Evolutionary conservation across 2,797 vertebrate genomes (phyloP), one percentile per base, ranked within the genome.

Genomic region (Varecia variegata): DNA sequence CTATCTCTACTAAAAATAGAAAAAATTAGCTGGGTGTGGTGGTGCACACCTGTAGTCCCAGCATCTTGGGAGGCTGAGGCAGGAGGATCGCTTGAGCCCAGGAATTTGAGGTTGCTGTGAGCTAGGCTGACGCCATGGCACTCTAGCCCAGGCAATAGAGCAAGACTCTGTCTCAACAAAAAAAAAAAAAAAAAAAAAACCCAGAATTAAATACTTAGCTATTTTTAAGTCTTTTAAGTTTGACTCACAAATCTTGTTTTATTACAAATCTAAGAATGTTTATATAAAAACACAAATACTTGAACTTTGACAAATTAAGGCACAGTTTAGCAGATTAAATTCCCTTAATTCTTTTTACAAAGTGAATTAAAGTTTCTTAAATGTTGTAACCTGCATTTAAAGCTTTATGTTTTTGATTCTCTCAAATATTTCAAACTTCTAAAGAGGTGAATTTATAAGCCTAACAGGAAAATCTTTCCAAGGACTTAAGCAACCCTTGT

Each of bases 191-290:
- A 5, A 3, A 21, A 23, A 56, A 9, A 7, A 21, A 56, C 54
- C 8, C 3, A 23, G 54, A 56, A 56, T 86, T 92, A 89, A 93
- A 91, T 84, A 50, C 21, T 68, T 52, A 56, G 35, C 15, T 89
- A 80, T 95, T 96, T 58, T 74, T 71, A 97, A 85, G 25, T 47
- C 58, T 91, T 65, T 14, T 93, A 88, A 71, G 12, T 45, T 95
- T 86, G 88, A 20, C 60, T 68, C 23, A 79, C 25, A 79, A 12
- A 27, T 70, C 15, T 89, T 79, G 21, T 95, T 96, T 96, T 74
- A 73, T 80, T 95, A 54, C 23, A 84, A 73, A 79, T 58, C 3
- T 85, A 74, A 92, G 40, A 89, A 65, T 65, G 35, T 94, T 89
- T 86, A 50, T 45, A 30, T 65, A 79, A 90, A 95, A 95, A 32